phyloP scores from a whole-genome alignment of 2,888 invertebrate genomes.

The Thera britannica region DNA sequence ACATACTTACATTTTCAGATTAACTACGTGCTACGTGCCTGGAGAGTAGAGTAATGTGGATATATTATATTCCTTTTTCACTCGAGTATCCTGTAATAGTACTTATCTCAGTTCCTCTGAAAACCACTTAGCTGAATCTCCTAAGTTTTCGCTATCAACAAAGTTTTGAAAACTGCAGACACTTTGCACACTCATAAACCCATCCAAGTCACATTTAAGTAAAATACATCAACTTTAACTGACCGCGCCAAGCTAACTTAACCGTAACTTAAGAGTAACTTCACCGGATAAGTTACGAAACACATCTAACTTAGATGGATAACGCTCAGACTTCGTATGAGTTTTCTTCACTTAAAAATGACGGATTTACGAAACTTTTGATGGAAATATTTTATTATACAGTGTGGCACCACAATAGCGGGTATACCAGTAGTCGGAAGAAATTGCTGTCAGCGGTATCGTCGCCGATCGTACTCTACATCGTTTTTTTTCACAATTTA shows the following conservation, averaged over 20 bases:
- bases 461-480: no score
- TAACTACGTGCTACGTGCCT: no score
- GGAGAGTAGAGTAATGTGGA: no score
- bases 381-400: conserved; percentile 30
- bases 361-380: conserved; percentile 40
- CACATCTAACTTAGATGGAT: conserved; percentile 71
- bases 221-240: conserved; percentile 67
- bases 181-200: conserved; percentile 49
- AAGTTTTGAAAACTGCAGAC: conserved; percentile 23
- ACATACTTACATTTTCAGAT: no score
- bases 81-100: no score
- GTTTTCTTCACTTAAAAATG: conserved; percentile 41
- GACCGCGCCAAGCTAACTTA: conserved; percentile 58
- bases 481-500: no score
- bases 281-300: conserved; percentile 54
- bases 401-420: no score
- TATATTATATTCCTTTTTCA: no score
- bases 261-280: conserved; percentile 56
- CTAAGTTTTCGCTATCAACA: conserved; percentile 6
- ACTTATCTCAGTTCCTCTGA: conserved; percentile 12
- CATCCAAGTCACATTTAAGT: conserved; percentile 58
- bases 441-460: no score
- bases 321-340: conserved; percentile 59
- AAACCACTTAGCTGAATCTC: conserved; percentile 16
- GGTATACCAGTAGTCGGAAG: no score